Evolutionary conservation across 1,140 invertebrate genomes (phyloP), one percentile per base, ranked within the genome.

Genomic region (Chironomus tepperi): DNA sequence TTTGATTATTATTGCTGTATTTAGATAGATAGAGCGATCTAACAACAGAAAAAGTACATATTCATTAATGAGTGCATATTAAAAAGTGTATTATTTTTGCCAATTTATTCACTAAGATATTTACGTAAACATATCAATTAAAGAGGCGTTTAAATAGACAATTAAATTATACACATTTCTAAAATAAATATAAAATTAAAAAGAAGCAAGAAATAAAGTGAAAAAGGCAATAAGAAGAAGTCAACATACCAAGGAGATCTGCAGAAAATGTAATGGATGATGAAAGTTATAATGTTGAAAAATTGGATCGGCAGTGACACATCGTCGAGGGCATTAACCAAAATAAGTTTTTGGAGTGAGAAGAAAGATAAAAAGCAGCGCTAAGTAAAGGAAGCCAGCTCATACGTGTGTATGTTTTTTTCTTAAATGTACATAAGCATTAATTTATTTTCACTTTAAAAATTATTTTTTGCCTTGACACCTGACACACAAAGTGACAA

Each of bases 361-460:
- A 57, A 57, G 47, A 12, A 15, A 57, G 47, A 57, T 57, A 57
- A 57, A 57, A 57, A 34, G 24, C 47, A 12, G 47, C 47, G 47
- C 9, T 34, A 34, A 34, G 47, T n/a, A 57, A 57, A 57, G 47
- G 47, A 57, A 57, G 47, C 24, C 24, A 34, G 24, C 47, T 57
- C n/a, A 57, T 57, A 57, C 5, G 24, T 34, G 24, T 34, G 24
- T 34, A 34, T 34, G 24, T 34, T 34, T 34, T 5, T 34, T 34
- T 34, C 24, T 34, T 34, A 34, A 34, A 34, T 34, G 24, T 34
- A 34, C 24, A 34, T n/a, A 15, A 57, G 47, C 47, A 57, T 57
- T 57, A 57, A 57, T 57, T 57, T 57, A 57, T 57, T 57, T 57
- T 57, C 47, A 57, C 47, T 57, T 57, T n/a, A n/a, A 57, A 57